phyloP scores from a whole-genome alignment of 2,888 invertebrate genomes.

The Chalcosyrphus nemorum region DNA sequence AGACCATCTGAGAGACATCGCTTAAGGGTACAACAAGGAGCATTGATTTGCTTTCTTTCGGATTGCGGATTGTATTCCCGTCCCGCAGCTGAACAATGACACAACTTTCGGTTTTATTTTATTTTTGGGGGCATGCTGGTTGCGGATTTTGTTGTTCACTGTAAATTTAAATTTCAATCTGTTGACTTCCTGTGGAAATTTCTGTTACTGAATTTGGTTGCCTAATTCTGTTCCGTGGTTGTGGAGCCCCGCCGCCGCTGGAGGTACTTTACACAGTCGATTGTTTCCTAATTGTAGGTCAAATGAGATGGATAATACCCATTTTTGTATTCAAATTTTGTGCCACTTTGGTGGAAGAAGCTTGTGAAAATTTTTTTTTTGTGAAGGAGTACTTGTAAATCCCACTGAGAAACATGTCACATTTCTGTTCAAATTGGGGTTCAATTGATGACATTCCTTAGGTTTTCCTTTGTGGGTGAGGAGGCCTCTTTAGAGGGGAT shows the following conservation, averaged over 20 bases:
- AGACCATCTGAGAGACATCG: slow-evolving; percentile 63
- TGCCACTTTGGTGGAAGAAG: slow-evolving; percentile 21
- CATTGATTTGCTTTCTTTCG: slow-evolving; percentile 48
- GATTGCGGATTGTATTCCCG: too few species aligned
- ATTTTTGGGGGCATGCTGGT: not conserved
- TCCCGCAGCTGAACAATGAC: slow-evolving; percentile 23
- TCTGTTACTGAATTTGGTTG: slow-evolving; percentile 25
- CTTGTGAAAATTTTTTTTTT: not conserved
- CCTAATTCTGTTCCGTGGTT: not conserved
- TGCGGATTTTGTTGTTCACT: not conserved
- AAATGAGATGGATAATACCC: slow-evolving; percentile 30
- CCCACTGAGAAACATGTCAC: slow-evolving; percentile 32
- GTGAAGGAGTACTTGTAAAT: not conserved
- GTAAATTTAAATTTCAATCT: slow-evolving; percentile 49
- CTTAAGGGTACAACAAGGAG: slow-evolving; percentile 35
- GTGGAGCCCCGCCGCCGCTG: slow-evolving; percentile 5
- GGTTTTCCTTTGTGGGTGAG: not conserved
- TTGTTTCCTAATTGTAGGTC: slow-evolving; percentile 46
- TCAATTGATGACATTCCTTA: not conserved
- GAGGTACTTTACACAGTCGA: slow-evolving; percentile 35
- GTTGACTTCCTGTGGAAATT: slow-evolving; percentile 40
- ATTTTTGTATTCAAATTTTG: slow-evolving; percentile 41
- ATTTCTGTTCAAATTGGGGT: slow-evolving; percentile 1
- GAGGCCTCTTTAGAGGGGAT: not conserved
- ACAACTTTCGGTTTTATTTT: slow-evolving; percentile 50